phyloP scores from a whole-genome alignment of 2,113 vertebrate genomes.

The Lophius piscatorius region DNA sequence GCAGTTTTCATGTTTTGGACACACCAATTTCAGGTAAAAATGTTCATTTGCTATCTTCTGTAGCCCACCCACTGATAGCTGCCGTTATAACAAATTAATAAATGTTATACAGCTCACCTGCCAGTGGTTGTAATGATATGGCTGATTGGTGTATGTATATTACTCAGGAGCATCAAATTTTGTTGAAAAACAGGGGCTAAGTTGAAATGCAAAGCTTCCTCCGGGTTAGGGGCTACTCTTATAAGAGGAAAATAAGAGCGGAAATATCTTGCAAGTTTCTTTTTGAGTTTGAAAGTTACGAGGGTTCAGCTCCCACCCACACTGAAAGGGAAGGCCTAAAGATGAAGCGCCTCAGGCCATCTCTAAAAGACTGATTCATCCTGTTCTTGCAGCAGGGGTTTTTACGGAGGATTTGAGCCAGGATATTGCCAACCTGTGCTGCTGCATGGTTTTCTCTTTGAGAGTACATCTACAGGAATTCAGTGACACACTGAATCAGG shows the following conservation, averaged over 20 bases:
- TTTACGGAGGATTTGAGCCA: background rate
- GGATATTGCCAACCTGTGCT: slow-evolving; percentile 1
- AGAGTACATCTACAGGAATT: no score
- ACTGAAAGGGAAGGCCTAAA: background rate
- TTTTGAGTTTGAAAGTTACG: background rate
- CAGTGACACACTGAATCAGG: background rate
- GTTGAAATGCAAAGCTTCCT: slow-evolving; percentile 48
- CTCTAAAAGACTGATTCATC: background rate
- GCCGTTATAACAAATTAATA: no score
- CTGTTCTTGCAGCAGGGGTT: background rate
- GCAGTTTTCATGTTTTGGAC: no score
- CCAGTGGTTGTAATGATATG: no score
- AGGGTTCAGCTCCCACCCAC: slow-evolving; percentile 1
- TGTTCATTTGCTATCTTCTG: no score
- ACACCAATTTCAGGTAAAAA: no score
- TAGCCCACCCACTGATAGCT: no score
- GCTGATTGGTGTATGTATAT: no score
- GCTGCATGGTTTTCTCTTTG: background rate
- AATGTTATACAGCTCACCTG: no score
- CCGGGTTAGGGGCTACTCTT: no score
- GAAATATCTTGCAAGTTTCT: slow-evolving; percentile 26
- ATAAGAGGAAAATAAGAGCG: background rate
- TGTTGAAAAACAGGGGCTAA: slow-evolving; percentile 46
- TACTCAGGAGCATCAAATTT: no score
- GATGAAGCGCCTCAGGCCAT: background rate